These are phyloP conservation scores for Mongoloraphidia duomilia DNA, from an alignment of 2,888 invertebrate genomes.

Conservation along the genomic window DNA sequence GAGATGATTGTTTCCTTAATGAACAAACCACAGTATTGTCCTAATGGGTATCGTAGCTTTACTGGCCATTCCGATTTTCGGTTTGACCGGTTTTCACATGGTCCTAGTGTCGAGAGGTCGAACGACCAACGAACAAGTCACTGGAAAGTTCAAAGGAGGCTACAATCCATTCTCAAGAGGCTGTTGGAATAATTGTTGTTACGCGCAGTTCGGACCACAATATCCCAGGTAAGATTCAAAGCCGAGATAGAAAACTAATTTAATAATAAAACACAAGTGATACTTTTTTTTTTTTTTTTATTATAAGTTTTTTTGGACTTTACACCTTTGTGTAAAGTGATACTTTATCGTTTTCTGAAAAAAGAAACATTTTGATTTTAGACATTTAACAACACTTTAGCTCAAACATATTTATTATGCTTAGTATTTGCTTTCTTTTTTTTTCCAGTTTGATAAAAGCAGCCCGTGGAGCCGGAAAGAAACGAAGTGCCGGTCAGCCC, in stretches of 20 bases:
- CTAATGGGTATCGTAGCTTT: slow-evolving; percentile 85
- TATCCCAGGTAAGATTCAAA: slow-evolving; percentile 70
- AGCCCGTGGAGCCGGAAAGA: slow-evolving; percentile 33
- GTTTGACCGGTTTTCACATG: slow-evolving; percentile 95
- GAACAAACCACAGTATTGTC: slow-evolving; percentile 48
- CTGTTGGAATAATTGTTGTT: slow-evolving; percentile 89
- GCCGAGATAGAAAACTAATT: slow-evolving; percentile 7
- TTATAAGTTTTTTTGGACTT: too few species aligned
- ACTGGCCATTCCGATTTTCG: slow-evolving; percentile 91
- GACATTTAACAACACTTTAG: too few species aligned
- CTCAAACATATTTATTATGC: slow-evolving; percentile 1
- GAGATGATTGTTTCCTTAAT: slow-evolving; percentile 19
- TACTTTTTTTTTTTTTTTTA: background rate
- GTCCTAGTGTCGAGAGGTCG: slow-evolving; percentile 90
- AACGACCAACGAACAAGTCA: slow-evolving; percentile 99
- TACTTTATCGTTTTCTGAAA: background rate
- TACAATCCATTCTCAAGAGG: slow-evolving; percentile 97
- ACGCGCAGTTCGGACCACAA: slow-evolving; percentile 90
- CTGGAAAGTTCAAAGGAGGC: slow-evolving; percentile 96
- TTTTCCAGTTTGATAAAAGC: slow-evolving; percentile 39
- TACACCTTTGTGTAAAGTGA: slow-evolving; percentile 1
- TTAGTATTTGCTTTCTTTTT: slow-evolving; percentile 2
- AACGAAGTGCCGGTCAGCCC: slow-evolving; percentile 33
- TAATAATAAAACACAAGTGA: slow-evolving; percentile 11
- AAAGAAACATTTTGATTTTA: background rate